These are phyloP conservation scores for Sycobia sp. DNA, from an alignment of 1,140 invertebrate genomes.

Conservation along the genomic window DNA sequence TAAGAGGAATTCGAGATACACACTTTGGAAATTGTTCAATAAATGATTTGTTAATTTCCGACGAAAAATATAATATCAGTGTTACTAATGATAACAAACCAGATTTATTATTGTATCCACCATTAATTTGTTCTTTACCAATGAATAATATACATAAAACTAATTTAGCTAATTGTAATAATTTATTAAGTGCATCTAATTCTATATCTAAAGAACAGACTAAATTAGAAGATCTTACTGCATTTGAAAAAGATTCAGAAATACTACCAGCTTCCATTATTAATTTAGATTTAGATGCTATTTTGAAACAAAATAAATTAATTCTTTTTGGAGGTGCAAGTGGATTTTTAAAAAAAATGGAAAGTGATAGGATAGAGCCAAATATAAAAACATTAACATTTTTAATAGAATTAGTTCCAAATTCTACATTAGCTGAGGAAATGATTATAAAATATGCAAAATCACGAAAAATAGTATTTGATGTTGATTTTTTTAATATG, in stretches of 20 bases:
- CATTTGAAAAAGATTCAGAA: neutral
- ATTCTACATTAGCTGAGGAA: constrained; percentile 69
- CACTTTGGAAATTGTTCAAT: constrained; percentile 71
- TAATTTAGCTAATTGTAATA: neutral
- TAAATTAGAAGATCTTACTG: neutral
- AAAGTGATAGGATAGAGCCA: constrained; percentile 68
- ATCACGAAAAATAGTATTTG: constrained; percentile 63
- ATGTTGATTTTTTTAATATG: constrained; percentile 85
- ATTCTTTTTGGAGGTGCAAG: constrained; percentile 79
- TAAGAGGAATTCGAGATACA: constrained; percentile 80
- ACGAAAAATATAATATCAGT: constrained; percentile 23
- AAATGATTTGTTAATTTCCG: constrained; percentile 57
- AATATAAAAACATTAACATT: constrained; percentile 80
- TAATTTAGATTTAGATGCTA: constrained; percentile 38
- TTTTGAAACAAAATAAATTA: constrained; percentile 67
- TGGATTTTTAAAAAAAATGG: constrained; percentile 78
- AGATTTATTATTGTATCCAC: constrained; percentile 49
- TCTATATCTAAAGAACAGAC: neutral
- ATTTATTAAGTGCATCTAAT: neutral
- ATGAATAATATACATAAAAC: constrained; percentile 19
- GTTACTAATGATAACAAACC: constrained; percentile 35
- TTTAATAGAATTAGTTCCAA: constrained; percentile 74
- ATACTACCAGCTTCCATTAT: constrained; percentile 1
- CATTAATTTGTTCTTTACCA: constrained; percentile 39
- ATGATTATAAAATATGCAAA: constrained; percentile 64